Evolutionary conservation across 2,797 vertebrate species (phyloP), one percentile per base, ranked within the genome.

Genomic region (Sternarchorhynchus goeldii): DNA sequence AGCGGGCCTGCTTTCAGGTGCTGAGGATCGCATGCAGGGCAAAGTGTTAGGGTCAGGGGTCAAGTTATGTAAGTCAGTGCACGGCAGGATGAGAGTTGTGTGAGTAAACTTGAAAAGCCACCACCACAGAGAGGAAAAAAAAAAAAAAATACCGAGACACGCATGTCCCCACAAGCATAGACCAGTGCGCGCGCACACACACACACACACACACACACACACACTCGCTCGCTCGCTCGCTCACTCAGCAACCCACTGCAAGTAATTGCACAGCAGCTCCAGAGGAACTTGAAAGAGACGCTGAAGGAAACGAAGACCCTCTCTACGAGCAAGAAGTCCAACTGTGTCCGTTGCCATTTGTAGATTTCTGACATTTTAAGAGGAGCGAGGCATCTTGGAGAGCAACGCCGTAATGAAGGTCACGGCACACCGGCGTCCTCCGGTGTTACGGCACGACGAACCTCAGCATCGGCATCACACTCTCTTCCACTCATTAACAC

Each of bases 1-100:
- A 99, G 86, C 0, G 96, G 94, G 60, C 97, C 97, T 62, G 89
- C 87, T 90, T 98, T 98, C 81, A 93, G 73, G 87, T 96, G 94
- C 97, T 99, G 90, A 64, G 58, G 53, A 62, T 5, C 62, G 63
- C 29, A 32, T 1, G 3, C 34, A 21, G 20, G 55, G 32, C 20
- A 68, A 16, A 17, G 17, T 25, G 25, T 25, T 1, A 25, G 25
- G 25, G 36, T 18, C 12, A 57, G 5, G 60, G 4, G 32, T 36
- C 7, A 5, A 17, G 39, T 67, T 10, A 50, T 4, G 18, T 5
- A 12, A 10, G 39, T 67, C 2, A 29, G 2, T 31, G 50, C 17
- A 17, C 6, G 6, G 39, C 71, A 25, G 14, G 5, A 41, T 14
- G 5, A 21, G 3, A 72, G 4, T 21, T n/a, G n/a, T 16, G 55